Conservation (phyloP, 1,140 invertebrate species). For the Limonius californicus region DNA sequence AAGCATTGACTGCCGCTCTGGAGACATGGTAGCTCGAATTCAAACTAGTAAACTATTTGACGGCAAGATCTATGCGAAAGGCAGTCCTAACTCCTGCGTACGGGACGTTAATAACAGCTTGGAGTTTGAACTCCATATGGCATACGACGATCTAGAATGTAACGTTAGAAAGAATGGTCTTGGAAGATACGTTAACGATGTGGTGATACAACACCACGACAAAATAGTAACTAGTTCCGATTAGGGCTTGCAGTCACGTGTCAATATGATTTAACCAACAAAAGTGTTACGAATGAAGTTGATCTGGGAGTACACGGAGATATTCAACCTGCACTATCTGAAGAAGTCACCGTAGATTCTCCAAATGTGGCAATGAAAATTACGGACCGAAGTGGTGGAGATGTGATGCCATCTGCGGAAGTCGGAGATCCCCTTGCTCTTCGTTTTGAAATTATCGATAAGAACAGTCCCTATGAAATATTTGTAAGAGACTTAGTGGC, state of each 20-base stretch:
- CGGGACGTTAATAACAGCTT: slow-evolving; percentile 78
- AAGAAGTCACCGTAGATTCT: slow-evolving; percentile 85
- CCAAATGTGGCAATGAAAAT: slow-evolving; percentile 94
- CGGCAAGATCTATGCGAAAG: slow-evolving; percentile 92
- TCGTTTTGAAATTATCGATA: slow-evolving; percentile 87
- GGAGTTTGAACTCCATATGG: slow-evolving; percentile 85
- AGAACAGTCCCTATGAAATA: slow-evolving; percentile 89
- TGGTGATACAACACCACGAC: slow-evolving; percentile 91
- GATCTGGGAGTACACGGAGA: slow-evolving; percentile 85
- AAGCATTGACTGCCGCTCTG: slow-evolving; percentile 84
- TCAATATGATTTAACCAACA: slow-evolving; percentile 90
- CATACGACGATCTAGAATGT: slow-evolving; percentile 88
- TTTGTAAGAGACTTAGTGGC: slow-evolving; percentile 91
- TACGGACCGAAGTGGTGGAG: slow-evolving; percentile 76
- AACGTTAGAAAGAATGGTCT: slow-evolving; percentile 82
- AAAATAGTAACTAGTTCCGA: slow-evolving; percentile 92
- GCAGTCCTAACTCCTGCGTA: slow-evolving; percentile 87
- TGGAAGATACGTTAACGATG: slow-evolving; percentile 79
- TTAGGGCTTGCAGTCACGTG: slow-evolving; percentile 87
- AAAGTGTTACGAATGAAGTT: slow-evolving; percentile 88
- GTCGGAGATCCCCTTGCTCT: slow-evolving; percentile 88
- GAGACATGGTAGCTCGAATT: slow-evolving; percentile 89
- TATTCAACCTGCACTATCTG: slow-evolving; percentile 71
- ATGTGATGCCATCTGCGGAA: slow-evolving; percentile 75
- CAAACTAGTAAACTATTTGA: slow-evolving; percentile 89